Evolutionary conservation across 1,140 invertebrate species (phyloP).

Genomic region (Carposina sasakii): DNA sequence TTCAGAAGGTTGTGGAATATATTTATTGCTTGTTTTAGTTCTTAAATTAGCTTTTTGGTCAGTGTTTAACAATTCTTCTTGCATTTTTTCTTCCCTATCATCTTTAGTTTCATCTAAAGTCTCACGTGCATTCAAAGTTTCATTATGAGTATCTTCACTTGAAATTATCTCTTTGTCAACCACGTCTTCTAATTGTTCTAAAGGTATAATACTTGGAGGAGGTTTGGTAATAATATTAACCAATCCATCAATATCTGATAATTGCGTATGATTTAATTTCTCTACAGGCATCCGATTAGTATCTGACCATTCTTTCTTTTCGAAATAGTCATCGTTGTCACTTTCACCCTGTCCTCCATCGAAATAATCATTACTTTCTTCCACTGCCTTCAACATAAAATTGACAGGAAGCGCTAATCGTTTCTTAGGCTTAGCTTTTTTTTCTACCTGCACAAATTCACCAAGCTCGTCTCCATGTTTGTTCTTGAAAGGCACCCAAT

Average conservation of each 20-base stretch:
- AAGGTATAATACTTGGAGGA: slow-evolving; percentile 15
- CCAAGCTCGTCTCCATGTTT: slow-evolving; percentile 55
- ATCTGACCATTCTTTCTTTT: slow-evolving; percentile 60
- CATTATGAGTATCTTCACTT: slow-evolving; percentile 14
- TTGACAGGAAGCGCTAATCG: slow-evolving; percentile 52
- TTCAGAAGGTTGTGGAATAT: too few species aligned
- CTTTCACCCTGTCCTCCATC: slow-evolving; percentile 46
- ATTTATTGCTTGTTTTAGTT: too few species aligned
- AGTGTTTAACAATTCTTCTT: too few species aligned
- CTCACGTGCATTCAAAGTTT: not conserved
- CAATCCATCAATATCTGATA: slow-evolving; percentile 53
- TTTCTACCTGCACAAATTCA: slow-evolving; percentile 43
- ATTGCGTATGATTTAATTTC: slow-evolving; percentile 36
- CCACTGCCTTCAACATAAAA: slow-evolving; percentile 44
- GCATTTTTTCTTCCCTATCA: not conserved
- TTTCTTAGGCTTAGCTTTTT: slow-evolving; percentile 50
- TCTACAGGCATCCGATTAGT: slow-evolving; percentile 11
- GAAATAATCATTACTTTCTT: slow-evolving; percentile 42
- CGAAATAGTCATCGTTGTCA: slow-evolving; percentile 51
- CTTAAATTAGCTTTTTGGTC: too few species aligned
- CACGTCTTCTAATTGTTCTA: slow-evolving; percentile 12
- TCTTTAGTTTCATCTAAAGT: not conserved
- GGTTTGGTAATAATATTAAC: slow-evolving; percentile 46
- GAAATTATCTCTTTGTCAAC: slow-evolving; percentile 14
- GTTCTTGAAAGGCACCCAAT: slow-evolving; percentile 63